Base-by-base conservation (phyloP, 2,113 vertebrate genomes). In the Ceyx melanurus region DNA sequence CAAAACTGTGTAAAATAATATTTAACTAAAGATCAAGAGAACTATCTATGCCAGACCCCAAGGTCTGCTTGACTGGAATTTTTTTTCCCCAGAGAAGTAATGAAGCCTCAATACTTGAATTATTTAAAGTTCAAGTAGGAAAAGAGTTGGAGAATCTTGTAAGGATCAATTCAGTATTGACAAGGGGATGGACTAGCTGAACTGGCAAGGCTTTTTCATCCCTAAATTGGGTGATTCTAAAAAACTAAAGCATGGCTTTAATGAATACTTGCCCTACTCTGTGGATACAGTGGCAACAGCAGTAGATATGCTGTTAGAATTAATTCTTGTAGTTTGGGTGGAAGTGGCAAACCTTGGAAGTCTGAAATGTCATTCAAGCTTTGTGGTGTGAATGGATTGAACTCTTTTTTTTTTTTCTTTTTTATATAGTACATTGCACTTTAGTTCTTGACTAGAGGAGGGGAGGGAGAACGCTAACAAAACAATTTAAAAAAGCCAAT, bases 111-210 rank as follows among this genome's bases (percentile, higher is more conserved):
- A 40, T 53, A 81, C n/a, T 37, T 81, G 18, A 90, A 85, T 77
- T 81, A 64, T 92, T 92, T 90, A 76, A 73, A 73, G 84, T 68
- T 50, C 2, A 9, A 79, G 57, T 60, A 80, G 45, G 51, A 26
- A 51, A 89, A 48, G 40, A 51, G 45, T 82, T 64, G 70, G 40
- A 78, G 33, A 85, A 70, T 73, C 50, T 46, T 82, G 23, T 62
- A 85, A 68, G 43, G 65, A 81, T 82, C 65, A 68, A 81, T 94
- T 87, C 60, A 50, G 25, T 73, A 78, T 81, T 85, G 87, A 82
- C 83, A 68, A 54, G 33, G 54, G n/a, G 74, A 77, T 50, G 43
- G 75, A 50, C 40, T 50, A 85, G 33, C 26, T 81, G 75, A 85
- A 88, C 43, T 73, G 43, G 26, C 28, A 77, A 88, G 29, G 45